phyloP scores from a whole-genome alignment of 1,140 invertebrate species.

The Dreissena rostriformis region DNA sequence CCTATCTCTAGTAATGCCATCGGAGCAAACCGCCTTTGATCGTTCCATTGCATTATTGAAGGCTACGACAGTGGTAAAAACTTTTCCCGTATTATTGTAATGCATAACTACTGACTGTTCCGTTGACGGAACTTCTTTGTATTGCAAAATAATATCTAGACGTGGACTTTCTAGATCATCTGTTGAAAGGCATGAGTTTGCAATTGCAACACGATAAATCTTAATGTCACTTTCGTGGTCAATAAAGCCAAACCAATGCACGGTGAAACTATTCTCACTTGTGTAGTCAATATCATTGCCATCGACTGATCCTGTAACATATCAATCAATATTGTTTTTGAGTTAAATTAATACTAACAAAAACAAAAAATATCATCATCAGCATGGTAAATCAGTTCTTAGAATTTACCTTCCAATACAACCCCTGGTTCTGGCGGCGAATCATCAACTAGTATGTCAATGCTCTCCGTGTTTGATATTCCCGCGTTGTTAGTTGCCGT shows the following conservation, averaged over 20 bases:
- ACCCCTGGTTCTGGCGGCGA: slow-evolving; percentile 61
- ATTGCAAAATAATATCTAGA: background rate
- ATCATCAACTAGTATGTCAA: slow-evolving; percentile 59
- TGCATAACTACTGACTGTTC: background rate
- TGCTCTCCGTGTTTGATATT: slow-evolving; percentile 29
- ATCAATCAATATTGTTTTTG: background rate
- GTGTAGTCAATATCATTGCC: slow-evolving; percentile 63
- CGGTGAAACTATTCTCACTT: slow-evolving; percentile 44
- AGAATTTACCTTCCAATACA: slow-evolving; percentile 48
- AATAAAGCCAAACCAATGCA: slow-evolving; percentile 64
- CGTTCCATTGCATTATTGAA: slow-evolving; percentile 63
- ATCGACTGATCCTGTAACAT: slow-evolving; percentile 17
- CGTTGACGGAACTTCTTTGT: background rate
- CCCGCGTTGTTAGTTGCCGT: slow-evolving; percentile 57
- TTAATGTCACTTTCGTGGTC: slow-evolving; percentile 68
- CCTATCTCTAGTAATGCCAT: slow-evolving; percentile 59
- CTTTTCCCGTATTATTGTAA: slow-evolving; percentile 43
- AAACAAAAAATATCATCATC: background rate
- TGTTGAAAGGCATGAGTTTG: slow-evolving; percentile 36
- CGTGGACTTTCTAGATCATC: slow-evolving; percentile 18
- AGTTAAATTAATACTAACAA: background rate
- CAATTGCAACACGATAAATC: slow-evolving; percentile 55
- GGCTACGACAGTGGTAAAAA: slow-evolving; percentile 54
- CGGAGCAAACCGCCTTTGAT: slow-evolving; percentile 59
- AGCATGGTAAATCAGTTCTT: background rate